A percentile compares a stretch with the other conserved stretches of the same genome.
These are phyloP conservation scores for Poeciliopsis retropinna DNA, from an alignment of 2,113 vertebrate genomes.

Conservation along the genomic window DNA sequence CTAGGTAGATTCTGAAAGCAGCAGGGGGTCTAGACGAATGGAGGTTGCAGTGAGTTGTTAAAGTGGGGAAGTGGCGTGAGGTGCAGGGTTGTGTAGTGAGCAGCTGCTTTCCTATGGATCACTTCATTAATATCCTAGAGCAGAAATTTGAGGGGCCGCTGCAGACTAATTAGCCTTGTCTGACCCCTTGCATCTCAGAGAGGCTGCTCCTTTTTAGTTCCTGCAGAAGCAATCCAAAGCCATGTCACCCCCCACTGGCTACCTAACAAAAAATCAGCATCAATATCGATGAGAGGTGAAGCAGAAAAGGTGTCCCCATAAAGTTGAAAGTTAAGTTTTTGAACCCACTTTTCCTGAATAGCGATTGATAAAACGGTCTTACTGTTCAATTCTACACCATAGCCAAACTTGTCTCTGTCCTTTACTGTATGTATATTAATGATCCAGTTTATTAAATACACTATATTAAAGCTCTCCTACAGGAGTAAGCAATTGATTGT, in stretches of 20 bases:
- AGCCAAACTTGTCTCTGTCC: no score
- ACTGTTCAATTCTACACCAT: no score
- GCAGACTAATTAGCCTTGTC: conserved; percentile 79
- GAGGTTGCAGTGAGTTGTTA: conserved; percentile 44
- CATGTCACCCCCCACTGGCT: conserved; percentile 35
- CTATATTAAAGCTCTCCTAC: no score
- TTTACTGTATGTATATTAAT: no score
- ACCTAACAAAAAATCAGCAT: conserved; percentile 29
- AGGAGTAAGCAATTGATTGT: no score
- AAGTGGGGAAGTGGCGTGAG: conserved; percentile 21
- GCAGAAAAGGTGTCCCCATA: conserved; percentile 7
- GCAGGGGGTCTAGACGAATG: conserved; percentile 43
- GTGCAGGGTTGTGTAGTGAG: conserved; percentile 43
- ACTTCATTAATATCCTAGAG: conserved; percentile 80
- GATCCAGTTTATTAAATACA: no score
- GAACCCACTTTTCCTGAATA: background rate
- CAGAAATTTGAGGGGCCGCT: conserved; percentile 75
- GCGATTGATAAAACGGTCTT: background rate
- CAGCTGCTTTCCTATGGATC: conserved; percentile 78
- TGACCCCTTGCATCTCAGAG: conserved; percentile 68
- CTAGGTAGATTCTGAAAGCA: conserved; percentile 46
- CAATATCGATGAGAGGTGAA: conserved; percentile 16
- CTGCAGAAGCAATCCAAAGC: conserved; percentile 59
- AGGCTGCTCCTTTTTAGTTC: conserved; percentile 65
- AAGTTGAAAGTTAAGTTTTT: conserved; percentile 14